phyloP scores from a whole-genome alignment of 2,797 vertebrate genomes.

The Hippocampus kuda region DNA sequence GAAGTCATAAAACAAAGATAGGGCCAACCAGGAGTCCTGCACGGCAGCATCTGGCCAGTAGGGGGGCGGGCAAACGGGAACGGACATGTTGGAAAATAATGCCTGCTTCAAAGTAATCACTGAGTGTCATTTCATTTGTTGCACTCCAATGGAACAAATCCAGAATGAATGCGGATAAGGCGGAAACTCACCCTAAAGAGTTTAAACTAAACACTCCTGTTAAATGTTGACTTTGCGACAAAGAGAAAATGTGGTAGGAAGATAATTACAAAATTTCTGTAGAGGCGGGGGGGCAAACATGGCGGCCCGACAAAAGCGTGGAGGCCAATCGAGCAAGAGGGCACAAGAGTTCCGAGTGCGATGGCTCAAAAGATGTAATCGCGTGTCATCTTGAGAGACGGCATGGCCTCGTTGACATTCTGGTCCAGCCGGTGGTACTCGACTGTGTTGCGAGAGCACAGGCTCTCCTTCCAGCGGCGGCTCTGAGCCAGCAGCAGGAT shows the following conservation, averaged over 20 bases:
- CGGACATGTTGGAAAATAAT: slow-evolving; percentile 7
- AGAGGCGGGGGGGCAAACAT: neutral
- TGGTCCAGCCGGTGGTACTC: slow-evolving; percentile 88
- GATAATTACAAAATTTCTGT: neutral
- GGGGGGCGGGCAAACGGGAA: slow-evolving; percentile 7
- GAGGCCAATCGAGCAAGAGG: neutral
- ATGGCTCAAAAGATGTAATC: slow-evolving; percentile 83
- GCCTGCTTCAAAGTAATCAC: neutral
- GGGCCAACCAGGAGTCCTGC: slow-evolving; percentile 36
- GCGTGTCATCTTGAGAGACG: slow-evolving; percentile 89
- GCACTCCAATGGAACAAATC: neutral
- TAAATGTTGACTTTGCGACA: neutral
- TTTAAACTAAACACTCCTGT: slow-evolving; percentile 1
- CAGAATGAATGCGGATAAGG: slow-evolving; percentile 3
- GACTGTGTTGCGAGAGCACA: slow-evolving; percentile 81
- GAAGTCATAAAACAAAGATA: slow-evolving; percentile 61
- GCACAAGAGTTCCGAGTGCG: neutral
- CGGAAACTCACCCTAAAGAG: neutral
- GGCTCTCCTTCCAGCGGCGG: slow-evolving; percentile 81
- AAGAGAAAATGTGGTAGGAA: neutral
- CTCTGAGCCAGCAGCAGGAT: slow-evolving; percentile 84
- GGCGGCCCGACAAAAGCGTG: neutral
- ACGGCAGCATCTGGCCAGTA: slow-evolving; percentile 46
- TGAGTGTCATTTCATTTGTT: neutral
- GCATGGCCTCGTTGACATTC: slow-evolving; percentile 91